Percentiles rank a stretch among this genome's conserved stretches.
Evolutionary conservation across 2,797 vertebrate genomes (phyloP).

Genomic region (Eospalax fontanierii): DNA sequence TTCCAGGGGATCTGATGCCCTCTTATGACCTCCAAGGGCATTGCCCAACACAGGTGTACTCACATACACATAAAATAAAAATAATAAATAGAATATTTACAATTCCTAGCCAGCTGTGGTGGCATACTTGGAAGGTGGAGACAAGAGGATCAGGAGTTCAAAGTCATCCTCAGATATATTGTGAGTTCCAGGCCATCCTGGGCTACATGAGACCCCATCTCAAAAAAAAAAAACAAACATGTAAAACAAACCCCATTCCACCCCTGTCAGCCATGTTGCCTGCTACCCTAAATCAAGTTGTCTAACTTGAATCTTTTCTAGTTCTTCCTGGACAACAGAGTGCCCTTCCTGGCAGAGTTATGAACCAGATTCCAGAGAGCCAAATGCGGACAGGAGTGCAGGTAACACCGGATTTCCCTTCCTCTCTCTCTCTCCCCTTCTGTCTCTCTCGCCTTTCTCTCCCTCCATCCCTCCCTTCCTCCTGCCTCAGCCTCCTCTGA

Average conservation of each 20-base stretch:
- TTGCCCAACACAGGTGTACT: too few species aligned
- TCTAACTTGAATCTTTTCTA: background rate
- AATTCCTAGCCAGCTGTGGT: background rate
- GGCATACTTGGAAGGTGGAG: background rate
- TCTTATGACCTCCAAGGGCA: too few species aligned
- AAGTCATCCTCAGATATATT: background rate
- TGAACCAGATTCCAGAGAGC: background rate
- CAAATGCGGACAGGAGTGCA: background rate
- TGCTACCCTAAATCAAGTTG: background rate
- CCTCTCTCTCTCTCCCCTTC: too few species aligned
- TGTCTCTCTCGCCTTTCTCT: background rate
- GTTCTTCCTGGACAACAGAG: background rate
- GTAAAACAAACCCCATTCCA: background rate
- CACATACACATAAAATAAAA: too few species aligned
- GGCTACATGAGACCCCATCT: background rate
- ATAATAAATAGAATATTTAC: too few species aligned
- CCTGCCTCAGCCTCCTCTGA: background rate
- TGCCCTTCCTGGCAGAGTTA: conserved; percentile 27
- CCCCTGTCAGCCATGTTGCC: background rate
- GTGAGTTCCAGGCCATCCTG: background rate
- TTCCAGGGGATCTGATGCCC: too few species aligned
- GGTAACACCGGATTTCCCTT: too few species aligned
- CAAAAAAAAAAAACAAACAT: background rate
- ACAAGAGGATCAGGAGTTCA: background rate
- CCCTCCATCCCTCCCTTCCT: background rate